phyloP scores from a whole-genome alignment of 2,113 vertebrate genomes.

The Chamaetylas fuelleborni region DNA sequence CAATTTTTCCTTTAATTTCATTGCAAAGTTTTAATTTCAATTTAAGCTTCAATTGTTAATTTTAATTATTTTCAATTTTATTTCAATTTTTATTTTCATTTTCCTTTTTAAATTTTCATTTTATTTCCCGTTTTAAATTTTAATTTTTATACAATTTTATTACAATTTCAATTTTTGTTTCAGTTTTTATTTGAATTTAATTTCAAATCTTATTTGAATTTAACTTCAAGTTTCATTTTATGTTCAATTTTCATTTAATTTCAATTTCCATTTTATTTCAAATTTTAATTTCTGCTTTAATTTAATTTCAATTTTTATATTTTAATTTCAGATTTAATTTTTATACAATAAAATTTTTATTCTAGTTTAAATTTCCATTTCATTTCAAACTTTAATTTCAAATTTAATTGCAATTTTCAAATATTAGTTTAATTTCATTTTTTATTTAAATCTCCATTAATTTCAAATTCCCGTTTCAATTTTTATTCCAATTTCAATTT shows the following conservation, averaged over 20 bases:
- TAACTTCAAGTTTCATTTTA: no score
- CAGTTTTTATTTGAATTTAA: no score
- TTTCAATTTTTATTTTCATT: no score
- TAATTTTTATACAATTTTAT: no score
- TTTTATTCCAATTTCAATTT: no score
- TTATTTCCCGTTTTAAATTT: neutral
- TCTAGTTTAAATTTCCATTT: neutral
- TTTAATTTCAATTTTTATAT: neutral
- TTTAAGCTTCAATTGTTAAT: neutral
- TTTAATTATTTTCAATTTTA: neutral
- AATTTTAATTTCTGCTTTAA: neutral
- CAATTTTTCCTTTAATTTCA: neutral
- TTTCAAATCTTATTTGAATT: neutral
- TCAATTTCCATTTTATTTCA: neutral
- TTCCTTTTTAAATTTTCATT: no score
- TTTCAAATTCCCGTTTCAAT: neutral
- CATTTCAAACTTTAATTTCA: neutral
- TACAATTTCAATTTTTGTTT: neutral
- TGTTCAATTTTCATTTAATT: no score
- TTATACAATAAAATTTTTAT: no score
- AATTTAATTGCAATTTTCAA: neutral
- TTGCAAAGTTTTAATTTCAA: neutral
- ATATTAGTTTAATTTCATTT: neutral
- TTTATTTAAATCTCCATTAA: neutral
- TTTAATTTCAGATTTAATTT: neutral